phyloP scores from a whole-genome alignment of 1,140 invertebrate species.

The Sitodiplosis mosellana region DNA sequence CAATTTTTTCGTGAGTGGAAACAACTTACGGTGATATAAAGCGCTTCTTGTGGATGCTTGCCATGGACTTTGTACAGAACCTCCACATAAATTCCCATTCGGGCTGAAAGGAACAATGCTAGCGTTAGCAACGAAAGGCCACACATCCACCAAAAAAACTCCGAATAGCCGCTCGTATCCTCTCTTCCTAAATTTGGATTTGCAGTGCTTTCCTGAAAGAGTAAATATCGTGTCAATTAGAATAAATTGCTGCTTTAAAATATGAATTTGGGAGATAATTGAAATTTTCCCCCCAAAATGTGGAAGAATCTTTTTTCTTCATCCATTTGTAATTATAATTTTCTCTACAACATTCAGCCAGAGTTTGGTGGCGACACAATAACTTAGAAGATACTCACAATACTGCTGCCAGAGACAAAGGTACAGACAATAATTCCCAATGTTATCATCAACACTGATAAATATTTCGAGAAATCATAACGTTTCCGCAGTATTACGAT shows the following conservation, averaged over 20 bases:
- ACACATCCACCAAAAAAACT: slow-evolving; percentile 61
- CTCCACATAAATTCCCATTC: slow-evolving; percentile 96
- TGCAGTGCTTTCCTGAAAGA: slow-evolving; percentile 24
- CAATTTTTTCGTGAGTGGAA: slow-evolving; percentile 1
- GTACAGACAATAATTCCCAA: slow-evolving; percentile 83
- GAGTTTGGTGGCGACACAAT: slow-evolving; percentile 5
- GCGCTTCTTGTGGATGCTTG: slow-evolving; percentile 85
- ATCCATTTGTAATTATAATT: too few species aligned
- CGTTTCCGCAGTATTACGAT: slow-evolving; percentile 79
- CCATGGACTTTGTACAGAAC: slow-evolving; percentile 68
- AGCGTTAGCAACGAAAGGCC: slow-evolving; percentile 73
- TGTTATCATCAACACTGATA: slow-evolving; percentile 85
- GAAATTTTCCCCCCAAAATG: too few species aligned
- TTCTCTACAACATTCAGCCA: slow-evolving; percentile 7
- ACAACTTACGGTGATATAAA: slow-evolving; percentile 66
- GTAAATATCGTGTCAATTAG: too few species aligned
- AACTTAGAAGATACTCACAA: slow-evolving; percentile 25
- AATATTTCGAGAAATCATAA: slow-evolving; percentile 76
- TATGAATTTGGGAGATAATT: too few species aligned
- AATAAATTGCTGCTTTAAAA: too few species aligned
- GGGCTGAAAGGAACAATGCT: slow-evolving; percentile 80
- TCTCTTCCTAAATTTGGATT: slow-evolving; percentile 24
- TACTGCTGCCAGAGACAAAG: slow-evolving; percentile 60
- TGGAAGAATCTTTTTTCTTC: too few species aligned
- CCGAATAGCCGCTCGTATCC: slow-evolving; percentile 28